phyloP scores from a whole-genome alignment of 2,797 vertebrate species.

The Sebastes matsubarae region DNA sequence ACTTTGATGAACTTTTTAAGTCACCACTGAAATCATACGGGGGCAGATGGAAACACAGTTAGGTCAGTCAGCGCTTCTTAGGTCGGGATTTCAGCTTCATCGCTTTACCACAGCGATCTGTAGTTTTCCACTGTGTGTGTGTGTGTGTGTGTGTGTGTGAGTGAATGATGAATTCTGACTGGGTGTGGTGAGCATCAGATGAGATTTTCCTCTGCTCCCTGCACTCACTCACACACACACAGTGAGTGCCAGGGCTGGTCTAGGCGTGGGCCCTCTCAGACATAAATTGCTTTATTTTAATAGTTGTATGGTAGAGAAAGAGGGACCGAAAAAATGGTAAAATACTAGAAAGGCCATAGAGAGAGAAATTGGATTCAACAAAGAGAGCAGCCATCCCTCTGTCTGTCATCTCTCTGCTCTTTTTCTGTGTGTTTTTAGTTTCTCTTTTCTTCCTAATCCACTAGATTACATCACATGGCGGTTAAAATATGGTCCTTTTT shows the following conservation, averaged over 20 bases:
- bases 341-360: constrained; percentile 55
- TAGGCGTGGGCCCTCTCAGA: constrained; percentile 80
- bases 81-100: constrained; percentile 66
- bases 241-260: constrained; percentile 74
- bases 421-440: constrained; percentile 6
- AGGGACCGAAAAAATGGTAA: constrained; percentile 49
- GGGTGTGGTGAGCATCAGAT: constrained; percentile 84
- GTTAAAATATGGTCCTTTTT: constrained; percentile 32
- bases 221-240: constrained; percentile 32
- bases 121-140: constrained; percentile 75
- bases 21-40: neutral
- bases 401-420: neutral
- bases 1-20: constrained; percentile 20
- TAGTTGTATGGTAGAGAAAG: constrained; percentile 72
- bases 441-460: constrained; percentile 24
- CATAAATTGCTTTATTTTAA: constrained; percentile 84
- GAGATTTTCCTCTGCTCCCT: constrained; percentile 79
- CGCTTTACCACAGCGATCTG: constrained; percentile 73
- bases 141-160: constrained; percentile 16
- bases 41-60: constrained; percentile 66
- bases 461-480: constrained; percentile 27
- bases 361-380: constrained; percentile 54
- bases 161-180: constrained; percentile 76
- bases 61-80: constrained; percentile 64
- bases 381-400: constrained; percentile 12